phyloP scores from a whole-genome alignment of 2,888 invertebrate genomes.

The Tridacna crocea region DNA sequence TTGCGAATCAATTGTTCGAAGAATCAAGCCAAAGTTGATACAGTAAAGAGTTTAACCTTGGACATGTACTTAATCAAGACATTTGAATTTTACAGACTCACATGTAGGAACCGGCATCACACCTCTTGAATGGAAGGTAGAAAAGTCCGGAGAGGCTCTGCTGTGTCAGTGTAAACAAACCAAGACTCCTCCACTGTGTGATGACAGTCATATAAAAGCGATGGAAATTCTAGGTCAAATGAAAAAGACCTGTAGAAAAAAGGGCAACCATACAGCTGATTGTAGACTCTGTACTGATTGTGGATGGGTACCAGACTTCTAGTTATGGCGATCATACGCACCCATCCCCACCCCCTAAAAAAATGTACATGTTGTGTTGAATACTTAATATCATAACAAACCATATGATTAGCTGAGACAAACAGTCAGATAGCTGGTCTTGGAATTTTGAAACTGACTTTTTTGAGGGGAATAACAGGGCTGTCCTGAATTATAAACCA shows the following conservation, averaged over 20 bases:
- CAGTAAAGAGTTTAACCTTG: too few species aligned
- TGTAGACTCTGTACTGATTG: conserved; percentile 78
- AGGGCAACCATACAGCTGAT: conserved; percentile 52
- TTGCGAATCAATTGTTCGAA: too few species aligned
- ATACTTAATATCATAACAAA: too few species aligned
- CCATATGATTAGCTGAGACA: too few species aligned
- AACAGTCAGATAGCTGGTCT: too few species aligned
- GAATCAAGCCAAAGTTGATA: too few species aligned
- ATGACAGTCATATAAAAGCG: conserved; percentile 76
- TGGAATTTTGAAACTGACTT: too few species aligned
- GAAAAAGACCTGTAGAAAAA: conserved; percentile 63
- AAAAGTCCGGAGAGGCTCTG: conserved; percentile 63
- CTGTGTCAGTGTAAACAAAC: conserved; percentile 81
- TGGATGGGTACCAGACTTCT: conserved; percentile 81
- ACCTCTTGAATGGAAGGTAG: conserved; percentile 78
- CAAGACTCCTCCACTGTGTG: conserved; percentile 77
- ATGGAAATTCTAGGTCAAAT: conserved; percentile 70
- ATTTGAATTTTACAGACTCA: conserved; percentile 66
- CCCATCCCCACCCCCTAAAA: too few species aligned
- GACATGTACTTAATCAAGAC: too few species aligned
- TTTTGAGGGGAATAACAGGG: too few species aligned
- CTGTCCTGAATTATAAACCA: too few species aligned
- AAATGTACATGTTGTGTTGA: too few species aligned
- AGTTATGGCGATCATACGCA: conserved; percentile 7
- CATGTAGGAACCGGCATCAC: conserved; percentile 77